A percentile compares a stretch with the other conserved stretches of the same genome.
phyloP scores from a whole-genome alignment of 2,888 invertebrate genomes.

The Melanargia galathea region DNA sequence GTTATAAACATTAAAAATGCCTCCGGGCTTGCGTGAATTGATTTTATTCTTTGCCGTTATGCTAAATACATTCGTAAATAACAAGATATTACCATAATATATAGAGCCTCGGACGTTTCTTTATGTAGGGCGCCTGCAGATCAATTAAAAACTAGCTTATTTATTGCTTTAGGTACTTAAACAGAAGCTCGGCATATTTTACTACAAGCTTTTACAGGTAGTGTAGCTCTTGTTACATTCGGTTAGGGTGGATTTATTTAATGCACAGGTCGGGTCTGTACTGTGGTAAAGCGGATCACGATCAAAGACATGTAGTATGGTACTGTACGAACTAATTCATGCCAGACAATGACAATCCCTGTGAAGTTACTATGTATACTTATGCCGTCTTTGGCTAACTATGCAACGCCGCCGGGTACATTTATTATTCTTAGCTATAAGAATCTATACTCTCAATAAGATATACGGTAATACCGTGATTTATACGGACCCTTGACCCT shows the following conservation, averaged over 20 bases:
- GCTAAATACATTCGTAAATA: constrained; percentile 17
- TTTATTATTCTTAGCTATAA: background rate
- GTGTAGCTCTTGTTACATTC: constrained; percentile 5
- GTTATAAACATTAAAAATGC: constrained; percentile 22
- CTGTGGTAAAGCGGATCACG: background rate
- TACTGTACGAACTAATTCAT: background rate
- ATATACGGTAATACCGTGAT: constrained; percentile 21
- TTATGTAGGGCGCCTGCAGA: constrained; percentile 15
- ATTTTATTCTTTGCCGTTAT: constrained; percentile 18
- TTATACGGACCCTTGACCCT: constrained; percentile 22
- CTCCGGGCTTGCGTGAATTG: constrained; percentile 1
- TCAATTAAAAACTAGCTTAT: constrained; percentile 17
- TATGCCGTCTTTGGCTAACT: background rate
- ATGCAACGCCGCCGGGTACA: background rate
- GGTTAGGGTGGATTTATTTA: background rate
- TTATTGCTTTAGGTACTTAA: constrained; percentile 7
- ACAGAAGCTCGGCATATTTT: constrained; percentile 9
- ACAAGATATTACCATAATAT: constrained; percentile 16
- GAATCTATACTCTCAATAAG: constrained; percentile 11
- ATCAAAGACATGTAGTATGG: background rate
- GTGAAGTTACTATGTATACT: background rate
- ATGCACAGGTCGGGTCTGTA: background rate
- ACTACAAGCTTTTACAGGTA: constrained; percentile 5
- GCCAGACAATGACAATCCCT: background rate
- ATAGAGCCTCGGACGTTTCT: constrained; percentile 2